Conservation (phyloP, 2,113 vertebrate genomes). For the Hippocampus zosterae region DNA sequence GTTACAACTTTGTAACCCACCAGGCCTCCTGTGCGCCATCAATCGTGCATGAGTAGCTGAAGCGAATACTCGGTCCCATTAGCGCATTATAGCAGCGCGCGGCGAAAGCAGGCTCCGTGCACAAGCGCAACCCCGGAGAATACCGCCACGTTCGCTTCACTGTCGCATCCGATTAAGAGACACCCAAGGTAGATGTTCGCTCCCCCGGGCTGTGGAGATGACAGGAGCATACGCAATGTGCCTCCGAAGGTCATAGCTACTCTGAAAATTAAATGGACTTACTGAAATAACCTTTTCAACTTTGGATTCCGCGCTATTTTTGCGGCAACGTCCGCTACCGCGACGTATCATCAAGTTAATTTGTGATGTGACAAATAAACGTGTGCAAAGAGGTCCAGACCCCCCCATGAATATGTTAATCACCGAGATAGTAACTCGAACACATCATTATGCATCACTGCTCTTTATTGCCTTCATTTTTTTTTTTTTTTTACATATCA, state of each 20-base stretch:
- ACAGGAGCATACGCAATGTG: neutral
- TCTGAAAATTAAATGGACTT: neutral
- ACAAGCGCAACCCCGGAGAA: constrained; percentile 11
- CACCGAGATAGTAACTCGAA: constrained; percentile 36
- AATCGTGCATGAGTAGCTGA: neutral
- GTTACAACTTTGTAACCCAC: neutral
- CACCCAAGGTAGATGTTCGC: neutral
- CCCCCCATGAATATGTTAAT: constrained; percentile 40
- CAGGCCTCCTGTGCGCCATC: too few species aligned
- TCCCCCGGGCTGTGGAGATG: neutral
- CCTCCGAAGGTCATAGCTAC: neutral
- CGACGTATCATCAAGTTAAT: constrained; percentile 38
- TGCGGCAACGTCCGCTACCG: constrained; percentile 22
- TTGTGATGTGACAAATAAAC: constrained; percentile 31
- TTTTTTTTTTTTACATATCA: constrained; percentile 17
- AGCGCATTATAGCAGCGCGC: neutral
- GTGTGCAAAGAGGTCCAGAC: constrained; percentile 32
- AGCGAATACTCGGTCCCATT: constrained; percentile 17
- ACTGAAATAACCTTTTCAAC: constrained; percentile 1
- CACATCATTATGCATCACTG: constrained; percentile 8
- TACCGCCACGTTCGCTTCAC: neutral
- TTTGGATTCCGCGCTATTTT: constrained; percentile 17
- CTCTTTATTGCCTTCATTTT: constrained; percentile 16
- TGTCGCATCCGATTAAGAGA: constrained; percentile 2
- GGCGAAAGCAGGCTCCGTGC: neutral